Evolutionary conservation across 2,797 vertebrate species (phyloP), one percentile per base, ranked within the genome.

Genomic region (Anniella stebbinsi): DNA sequence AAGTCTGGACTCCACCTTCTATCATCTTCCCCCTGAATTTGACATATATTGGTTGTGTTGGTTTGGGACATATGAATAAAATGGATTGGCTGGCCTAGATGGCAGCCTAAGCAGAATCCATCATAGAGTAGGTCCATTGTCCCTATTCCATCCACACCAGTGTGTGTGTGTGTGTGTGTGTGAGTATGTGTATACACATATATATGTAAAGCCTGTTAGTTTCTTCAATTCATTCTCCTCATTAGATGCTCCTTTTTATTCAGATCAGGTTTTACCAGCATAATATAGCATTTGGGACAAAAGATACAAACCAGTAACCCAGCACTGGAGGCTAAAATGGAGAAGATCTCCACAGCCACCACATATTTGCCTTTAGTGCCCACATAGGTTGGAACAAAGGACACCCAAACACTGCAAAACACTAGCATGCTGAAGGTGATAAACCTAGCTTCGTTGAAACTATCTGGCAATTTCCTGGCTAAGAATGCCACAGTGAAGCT

Each of bases 301-400:
- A 60, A 60, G 17, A 83, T 83, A 66, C 60, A 83, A 30, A 36
- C 57, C 60, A 83, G 25, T 66, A 83, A 83, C 4, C 60, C 60
- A 41, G 60, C 25, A 67, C 80, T 30, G 25, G 80, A 66, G 13
- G 12, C 6, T 41, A 83, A 17, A 83, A 83, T 67, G 25, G 60
- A 82, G 60, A 82, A 82, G 10, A 66, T 66, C 36, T 82, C 80
- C 57, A 81, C 21, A 81, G n/a, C n/a, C 25, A 82, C 80, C 57
- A 82, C 25, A 23, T 82, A 63, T 63, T 38, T 63, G 25, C 57
- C 80, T 38, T 82, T 38, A 23, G 80, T 63, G 10, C 57, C 60
- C 36, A 63, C 23, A 21, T 63, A 82, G 25, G 54, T 63, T 60
- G 80, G 80, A 81, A 81, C 54, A 81, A 63, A 63, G 60, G 57